Conservation (phyloP, 2,113 vertebrate species). For the Phyllostomus hastatus region DNA sequence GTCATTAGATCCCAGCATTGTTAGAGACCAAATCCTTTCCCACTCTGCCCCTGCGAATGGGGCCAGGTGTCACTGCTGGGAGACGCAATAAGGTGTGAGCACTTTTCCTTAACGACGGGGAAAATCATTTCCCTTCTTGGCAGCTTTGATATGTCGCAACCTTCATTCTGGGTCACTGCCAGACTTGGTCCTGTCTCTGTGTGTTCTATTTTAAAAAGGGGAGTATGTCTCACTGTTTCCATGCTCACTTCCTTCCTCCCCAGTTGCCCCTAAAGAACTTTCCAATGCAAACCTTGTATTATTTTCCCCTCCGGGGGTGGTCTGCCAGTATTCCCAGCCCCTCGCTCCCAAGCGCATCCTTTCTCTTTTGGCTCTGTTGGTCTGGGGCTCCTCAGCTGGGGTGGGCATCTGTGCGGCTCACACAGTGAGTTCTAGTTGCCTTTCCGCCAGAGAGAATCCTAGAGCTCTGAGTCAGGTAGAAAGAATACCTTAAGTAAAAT, state of each 20-base stretch:
- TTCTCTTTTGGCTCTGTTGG: neutral
- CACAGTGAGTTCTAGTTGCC: neutral
- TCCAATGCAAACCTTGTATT: neutral
- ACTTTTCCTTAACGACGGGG: slow-evolving; percentile 9
- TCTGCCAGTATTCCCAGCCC: neutral
- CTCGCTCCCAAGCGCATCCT: neutral
- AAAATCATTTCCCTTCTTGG: slow-evolving; percentile 27
- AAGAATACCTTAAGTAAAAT: neutral
- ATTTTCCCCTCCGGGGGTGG: neutral
- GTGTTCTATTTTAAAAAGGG: neutral
- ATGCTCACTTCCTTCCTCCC: neutral
- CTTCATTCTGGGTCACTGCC: slow-evolving; percentile 9
- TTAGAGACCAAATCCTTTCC: neutral
- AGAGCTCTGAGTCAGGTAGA: neutral
- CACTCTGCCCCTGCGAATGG: neutral
- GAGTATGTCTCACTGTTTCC: neutral
- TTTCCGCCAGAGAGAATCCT: slow-evolving; percentile 5
- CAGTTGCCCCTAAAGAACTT: neutral
- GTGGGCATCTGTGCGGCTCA: neutral
- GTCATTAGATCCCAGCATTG: neutral
- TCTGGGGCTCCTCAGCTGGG: neutral
- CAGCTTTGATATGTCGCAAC: neutral
- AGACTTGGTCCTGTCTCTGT: neutral
- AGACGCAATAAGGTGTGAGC: neutral
- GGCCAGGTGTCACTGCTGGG: neutral